Evolutionary conservation across 2,797 vertebrate genomes (phyloP), one percentile per base, ranked within the genome.

Genomic region (Sebastes dallii): DNA sequence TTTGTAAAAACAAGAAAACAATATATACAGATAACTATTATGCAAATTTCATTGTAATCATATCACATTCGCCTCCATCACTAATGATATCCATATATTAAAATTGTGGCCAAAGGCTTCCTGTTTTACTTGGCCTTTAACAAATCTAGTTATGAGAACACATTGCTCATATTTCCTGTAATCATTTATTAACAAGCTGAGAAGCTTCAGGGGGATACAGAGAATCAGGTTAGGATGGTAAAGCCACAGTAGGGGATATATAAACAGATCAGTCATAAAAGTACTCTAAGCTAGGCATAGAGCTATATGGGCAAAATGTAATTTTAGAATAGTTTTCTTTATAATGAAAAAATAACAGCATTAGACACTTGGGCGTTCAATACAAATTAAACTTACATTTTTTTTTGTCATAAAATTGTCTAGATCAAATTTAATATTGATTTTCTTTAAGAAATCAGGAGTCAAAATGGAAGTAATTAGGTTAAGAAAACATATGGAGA

Each of bases 121-220:
- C 77, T 77, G 80, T 83, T 88, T 87, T 78, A 88, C 77, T 81
- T 68, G 66, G 84, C 70, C 77, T 81, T 84, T 42, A 71, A 83
- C 83, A 90, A 85, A 87, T 93, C 92, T 90, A 75, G 76, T 90
- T 87, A 84, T 90, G 77, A 77, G 77, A 84, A 86, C 32, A 69
- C 79, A 83, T 77, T 42, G 93, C 95, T 94, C 92, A 88, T 95
- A 84, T 83, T 86, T 89, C 77, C 85, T 92, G 84, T 84, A 95
- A 95, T 95, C 91, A 94, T 96, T 95, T 94, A 95, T 95, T 94
- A 94, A 92, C 94, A 95, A 90, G 80, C 68, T 74, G 80, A 72
- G 72, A 72, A 92, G 81, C 84, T 88, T 92, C 93, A 92, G 94
- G 94, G 95, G 88, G 89, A 95, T 84, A 88, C 80, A 56, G 66